Conservation (phyloP, 2,113 vertebrate genomes). For the Euleptes europaea region DNA sequence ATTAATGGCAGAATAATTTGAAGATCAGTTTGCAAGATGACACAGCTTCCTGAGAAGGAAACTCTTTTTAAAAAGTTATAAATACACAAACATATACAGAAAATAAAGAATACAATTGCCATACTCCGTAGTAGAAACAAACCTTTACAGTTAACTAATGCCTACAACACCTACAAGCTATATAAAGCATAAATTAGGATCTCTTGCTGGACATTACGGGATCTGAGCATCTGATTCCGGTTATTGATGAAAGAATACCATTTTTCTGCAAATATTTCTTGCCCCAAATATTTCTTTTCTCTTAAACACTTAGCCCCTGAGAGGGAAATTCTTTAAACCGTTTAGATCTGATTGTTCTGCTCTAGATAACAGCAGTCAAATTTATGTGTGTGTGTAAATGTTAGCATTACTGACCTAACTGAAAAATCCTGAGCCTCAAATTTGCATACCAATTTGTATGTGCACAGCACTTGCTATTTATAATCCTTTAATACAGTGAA, state of each 20-base stretch:
- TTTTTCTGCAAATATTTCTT: too few species aligned
- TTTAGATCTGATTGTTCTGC: neutral
- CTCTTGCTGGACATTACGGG: too few species aligned
- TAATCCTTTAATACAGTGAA: slow-evolving; percentile 22
- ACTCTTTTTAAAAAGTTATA: too few species aligned
- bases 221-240: too few species aligned
- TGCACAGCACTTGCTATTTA: slow-evolving; percentile 13
- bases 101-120: too few species aligned
- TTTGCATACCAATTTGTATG: slow-evolving; percentile 13
- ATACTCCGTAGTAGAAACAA: too few species aligned
- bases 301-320: neutral
- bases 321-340: neutral
- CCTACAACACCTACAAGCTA: too few species aligned
- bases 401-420: neutral
- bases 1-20: neutral
- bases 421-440: slow-evolving; percentile 15
- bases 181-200: too few species aligned
- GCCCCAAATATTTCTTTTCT: too few species aligned
- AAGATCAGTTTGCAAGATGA: neutral
- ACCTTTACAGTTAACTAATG: too few species aligned
- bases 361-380: neutral
- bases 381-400: neutral
- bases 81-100: too few species aligned
- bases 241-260: too few species aligned
- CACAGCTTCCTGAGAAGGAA: neutral